These are phyloP conservation scores for Helarctos malayanus DNA, from an alignment of 2,797 vertebrate genomes.

Conservation along the genomic window DNA sequence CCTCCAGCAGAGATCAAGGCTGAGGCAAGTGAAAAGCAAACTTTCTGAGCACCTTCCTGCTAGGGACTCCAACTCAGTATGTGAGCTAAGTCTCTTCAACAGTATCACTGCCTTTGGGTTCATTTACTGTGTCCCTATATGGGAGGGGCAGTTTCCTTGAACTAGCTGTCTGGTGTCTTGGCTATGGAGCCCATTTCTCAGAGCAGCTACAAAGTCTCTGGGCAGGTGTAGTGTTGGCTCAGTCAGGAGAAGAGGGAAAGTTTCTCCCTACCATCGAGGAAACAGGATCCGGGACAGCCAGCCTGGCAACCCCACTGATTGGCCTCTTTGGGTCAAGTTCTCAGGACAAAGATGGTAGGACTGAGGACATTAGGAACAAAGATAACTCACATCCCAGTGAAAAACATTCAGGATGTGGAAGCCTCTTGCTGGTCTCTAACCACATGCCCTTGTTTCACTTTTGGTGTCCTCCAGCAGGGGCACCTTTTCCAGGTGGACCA, in stretches of 20 bases:
- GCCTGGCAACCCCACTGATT: background rate
- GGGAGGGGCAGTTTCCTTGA: background rate
- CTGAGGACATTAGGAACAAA: background rate
- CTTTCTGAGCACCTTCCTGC: background rate
- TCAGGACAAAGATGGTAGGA: background rate
- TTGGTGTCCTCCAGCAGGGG: slow-evolving; percentile 24
- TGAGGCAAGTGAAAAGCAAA: background rate
- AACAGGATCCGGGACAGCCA: background rate
- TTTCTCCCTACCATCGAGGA: background rate
- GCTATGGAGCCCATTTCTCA: background rate
- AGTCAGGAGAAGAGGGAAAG: slow-evolving; percentile 2
- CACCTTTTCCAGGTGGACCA: background rate
- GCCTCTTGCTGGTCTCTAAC: slow-evolving; percentile 8
- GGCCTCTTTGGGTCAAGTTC: background rate
- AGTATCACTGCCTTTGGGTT: background rate
- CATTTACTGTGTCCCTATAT: background rate
- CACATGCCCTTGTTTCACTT: background rate
- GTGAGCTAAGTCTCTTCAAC: slow-evolving; percentile 4
- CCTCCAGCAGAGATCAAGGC: background rate
- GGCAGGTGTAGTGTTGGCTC: background rate
- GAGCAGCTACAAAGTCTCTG: background rate
- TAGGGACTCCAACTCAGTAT: background rate
- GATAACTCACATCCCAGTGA: slow-evolving; percentile 2
- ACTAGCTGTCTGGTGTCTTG: background rate
- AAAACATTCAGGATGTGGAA: background rate